A percentile compares a stretch with the other conserved stretches of the same genome.
Conservation (phyloP, 2,888 invertebrate genomes). For the Caenorhabditis sp. region DNA sequence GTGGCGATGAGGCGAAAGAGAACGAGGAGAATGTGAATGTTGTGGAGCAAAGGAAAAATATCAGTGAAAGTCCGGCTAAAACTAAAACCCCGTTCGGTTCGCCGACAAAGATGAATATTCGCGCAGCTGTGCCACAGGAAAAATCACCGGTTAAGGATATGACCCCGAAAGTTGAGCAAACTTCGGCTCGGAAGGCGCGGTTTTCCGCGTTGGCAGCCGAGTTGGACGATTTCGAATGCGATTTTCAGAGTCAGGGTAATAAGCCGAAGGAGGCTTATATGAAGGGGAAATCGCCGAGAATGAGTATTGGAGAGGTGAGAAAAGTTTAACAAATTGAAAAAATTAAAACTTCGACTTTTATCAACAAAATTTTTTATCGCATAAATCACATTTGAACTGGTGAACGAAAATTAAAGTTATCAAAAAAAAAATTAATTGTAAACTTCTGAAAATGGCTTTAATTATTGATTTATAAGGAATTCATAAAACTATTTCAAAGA, state of each 20-base stretch:
- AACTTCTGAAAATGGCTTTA: too few relatives aligned
- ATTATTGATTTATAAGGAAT: too few relatives aligned
- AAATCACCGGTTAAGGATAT: neutral
- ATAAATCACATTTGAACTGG: too few relatives aligned
- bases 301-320: slow-evolving; percentile 49
- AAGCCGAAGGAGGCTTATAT: slow-evolving; percentile 51
- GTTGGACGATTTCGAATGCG: slow-evolving; percentile 28
- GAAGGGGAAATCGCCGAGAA: slow-evolving; percentile 51
- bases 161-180: neutral
- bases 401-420: too few relatives aligned
- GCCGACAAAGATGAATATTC: slow-evolving; percentile 8
- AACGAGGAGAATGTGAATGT: too few relatives aligned
- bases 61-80: too few relatives aligned
- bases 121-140: neutral
- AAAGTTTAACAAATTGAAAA: neutral
- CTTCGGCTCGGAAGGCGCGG: slow-evolving; percentile 12
- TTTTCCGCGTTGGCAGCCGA: slow-evolving; percentile 15
- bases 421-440: too few relatives aligned
- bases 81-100: slow-evolving; percentile 15
- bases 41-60: neutral
- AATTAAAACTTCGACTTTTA: neutral
- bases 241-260: slow-evolving; percentile 23
- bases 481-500: too few relatives aligned
- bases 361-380: slow-evolving; percentile 3
- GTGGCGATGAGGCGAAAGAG: slow-evolving; percentile 32